Evolutionary conservation across 1,140 invertebrate species (phyloP).

Genomic region (Onthophagus taurus): DNA sequence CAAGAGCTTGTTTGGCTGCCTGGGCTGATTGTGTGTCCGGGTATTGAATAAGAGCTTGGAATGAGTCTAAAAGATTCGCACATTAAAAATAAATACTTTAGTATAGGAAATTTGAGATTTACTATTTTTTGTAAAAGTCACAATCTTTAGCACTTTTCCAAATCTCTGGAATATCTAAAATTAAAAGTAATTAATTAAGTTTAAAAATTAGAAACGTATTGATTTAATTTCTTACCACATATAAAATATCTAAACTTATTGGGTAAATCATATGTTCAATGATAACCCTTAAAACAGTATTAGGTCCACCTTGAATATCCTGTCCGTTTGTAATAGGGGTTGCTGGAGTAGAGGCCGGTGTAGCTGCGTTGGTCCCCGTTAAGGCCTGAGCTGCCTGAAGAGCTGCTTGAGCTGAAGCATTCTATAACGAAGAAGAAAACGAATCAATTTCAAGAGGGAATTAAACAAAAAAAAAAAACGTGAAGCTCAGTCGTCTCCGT

Average conservation of each 20-base stretch:
- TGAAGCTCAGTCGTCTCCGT: no score
- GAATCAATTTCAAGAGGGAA: no score
- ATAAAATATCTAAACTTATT: slow-evolving; percentile 92
- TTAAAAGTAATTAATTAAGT: no score
- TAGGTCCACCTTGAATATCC: slow-evolving; percentile 81
- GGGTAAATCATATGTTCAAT: slow-evolving; percentile 98
- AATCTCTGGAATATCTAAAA: slow-evolving; percentile 94
- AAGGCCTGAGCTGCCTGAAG: slow-evolving; percentile 70
- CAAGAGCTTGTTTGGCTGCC: slow-evolving; percentile 90
- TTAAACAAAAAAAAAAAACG: no score
- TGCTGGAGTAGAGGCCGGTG: slow-evolving; percentile 39
- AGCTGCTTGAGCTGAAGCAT: slow-evolving; percentile 67
- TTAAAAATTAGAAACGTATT: background rate
- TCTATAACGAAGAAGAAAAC: no score
- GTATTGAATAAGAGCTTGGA: slow-evolving; percentile 98
- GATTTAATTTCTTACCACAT: slow-evolving; percentile 54
- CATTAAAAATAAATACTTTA: no score
- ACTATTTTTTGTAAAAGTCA: slow-evolving; percentile 99
- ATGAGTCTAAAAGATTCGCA: slow-evolving; percentile 93
- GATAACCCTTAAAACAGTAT: slow-evolving; percentile 94
- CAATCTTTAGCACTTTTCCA: slow-evolving; percentile 97
- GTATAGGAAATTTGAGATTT: no score
- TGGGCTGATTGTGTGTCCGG: slow-evolving; percentile 92
- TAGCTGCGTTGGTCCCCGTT: slow-evolving; percentile 42
- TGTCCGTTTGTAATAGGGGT: slow-evolving; percentile 40